Evolutionary conservation across 2,888 invertebrate species (phyloP).

Genomic region (Sinodicranocentrus sp.): DNA sequence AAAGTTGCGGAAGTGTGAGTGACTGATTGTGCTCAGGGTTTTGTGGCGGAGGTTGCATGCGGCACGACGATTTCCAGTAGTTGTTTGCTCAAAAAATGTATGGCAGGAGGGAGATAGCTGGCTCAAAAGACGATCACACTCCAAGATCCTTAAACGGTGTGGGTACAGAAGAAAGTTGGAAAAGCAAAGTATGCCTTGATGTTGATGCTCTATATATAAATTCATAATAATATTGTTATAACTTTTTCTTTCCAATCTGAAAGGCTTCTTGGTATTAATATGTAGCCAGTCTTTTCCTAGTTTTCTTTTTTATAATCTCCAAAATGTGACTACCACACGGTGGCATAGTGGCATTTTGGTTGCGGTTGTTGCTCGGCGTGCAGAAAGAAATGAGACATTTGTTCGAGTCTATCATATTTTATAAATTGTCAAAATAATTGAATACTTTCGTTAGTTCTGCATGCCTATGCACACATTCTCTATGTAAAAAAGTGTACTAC

Average conservation of each 20-base stretch:
- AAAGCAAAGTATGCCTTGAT: not conserved
- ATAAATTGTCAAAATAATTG: constrained; percentile 47
- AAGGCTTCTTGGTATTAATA: no score
- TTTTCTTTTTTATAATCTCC: no score
- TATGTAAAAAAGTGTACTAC: no score
- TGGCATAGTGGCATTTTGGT: no score
- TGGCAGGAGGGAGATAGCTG: constrained; percentile 63
- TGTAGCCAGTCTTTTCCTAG: no score
- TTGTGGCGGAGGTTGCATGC: not conserved
- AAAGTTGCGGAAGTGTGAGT: not conserved
- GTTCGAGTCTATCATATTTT: constrained; percentile 52
- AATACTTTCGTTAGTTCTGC: constrained; percentile 28
- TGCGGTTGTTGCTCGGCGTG: no score
- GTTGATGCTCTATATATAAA: no score
- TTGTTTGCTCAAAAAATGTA: constrained; percentile 71
- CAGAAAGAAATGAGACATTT: constrained; percentile 19
- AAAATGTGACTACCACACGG: no score
- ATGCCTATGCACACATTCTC: not conserved
- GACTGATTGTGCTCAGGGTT: constrained; percentile 11
- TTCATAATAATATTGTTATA: no score
- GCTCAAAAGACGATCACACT: constrained; percentile 4
- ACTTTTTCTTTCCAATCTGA: no score
- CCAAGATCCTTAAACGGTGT: no score
- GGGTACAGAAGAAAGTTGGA: not conserved
- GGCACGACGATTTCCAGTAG: not conserved